Evolutionary conservation across 1,140 invertebrate species (phyloP), one percentile per base, ranked within the genome.

Genomic region (Ips typographus): DNA sequence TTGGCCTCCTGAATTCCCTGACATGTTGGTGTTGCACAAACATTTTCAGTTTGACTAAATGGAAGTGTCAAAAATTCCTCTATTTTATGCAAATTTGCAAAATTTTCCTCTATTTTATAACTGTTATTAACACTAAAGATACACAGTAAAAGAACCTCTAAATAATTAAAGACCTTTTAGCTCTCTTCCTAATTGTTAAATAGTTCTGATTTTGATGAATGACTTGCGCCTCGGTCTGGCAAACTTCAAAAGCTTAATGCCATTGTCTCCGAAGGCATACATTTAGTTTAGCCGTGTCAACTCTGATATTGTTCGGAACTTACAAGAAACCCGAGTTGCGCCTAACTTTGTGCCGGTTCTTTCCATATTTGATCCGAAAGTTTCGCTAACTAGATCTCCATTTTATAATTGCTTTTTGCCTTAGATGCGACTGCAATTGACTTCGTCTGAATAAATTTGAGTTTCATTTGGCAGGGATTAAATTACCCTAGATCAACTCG

Each of bases 321-420:
- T 49, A 49, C 44, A 49, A 49, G 44, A 49, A 49, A 49, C 22
- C 44, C 44, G 22, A 49, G 44, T 49, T 49, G 7, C 44, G 44
- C 2, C 44, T 49, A 49, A 49, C 44, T 49, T 49, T 49, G 44
- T 49, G 44, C 44, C 44, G 7, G 22, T 49, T 49, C 44, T 49
- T 49, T 49, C 22, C 44, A 49, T 49, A 49, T 22, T 49, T 49
- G 44, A 49, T 49, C 44, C 44, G 44, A 49, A 49, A 22, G 6
- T 49, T 49, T 22, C 22, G 44, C 44, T 49, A 49, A 49, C 44
- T 49, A 49, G 44, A 49, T 49, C 44, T 49, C 44, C 44, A 49
- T 49, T 49, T 49, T 49, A 49, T 49, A 49, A 49, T 49, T 49
- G 44, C 44, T 49, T 49, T 49, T 49, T 8, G 44, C 44, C 22